Base-by-base conservation (phyloP, 35 echinoderm and acorn worm species). In the Holothuria glaberrima region DNA sequence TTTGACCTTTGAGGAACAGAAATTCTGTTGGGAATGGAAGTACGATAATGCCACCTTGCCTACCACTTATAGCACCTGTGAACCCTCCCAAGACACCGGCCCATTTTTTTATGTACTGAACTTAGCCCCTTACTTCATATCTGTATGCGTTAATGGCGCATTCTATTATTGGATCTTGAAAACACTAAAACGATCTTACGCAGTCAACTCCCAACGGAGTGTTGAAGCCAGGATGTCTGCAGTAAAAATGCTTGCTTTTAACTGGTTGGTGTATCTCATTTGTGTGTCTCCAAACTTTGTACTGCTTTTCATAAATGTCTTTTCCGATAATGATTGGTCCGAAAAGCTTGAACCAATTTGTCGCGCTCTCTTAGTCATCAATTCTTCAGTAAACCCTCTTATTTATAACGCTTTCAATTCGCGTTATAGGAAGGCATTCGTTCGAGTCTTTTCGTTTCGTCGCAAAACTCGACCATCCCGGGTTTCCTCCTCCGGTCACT, bases 361-460 rank as follows among this genome's bases (percentile, higher is more conserved):
- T 63, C 80, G 80, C 22, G 33, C 80, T 18, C 56, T 84, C 29
- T 54, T 84, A n/a, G 56, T 84, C 0, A 56, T 84, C 9, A 84
- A 84, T 24, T 84, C 80, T 3, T 84, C 80, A 0, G 80, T 84
- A 2, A 84, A 84, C 22, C 80, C 80, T 20, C 80, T 84, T 22
- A 84, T 84, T 19, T 84, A 84, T n/a, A 84, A 84, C 46, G 80
- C 80, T 19, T 84, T 84, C 34, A 84, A 84, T 25, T 60, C 80
- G 33, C 52, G 80, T 30, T 84, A 84, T 12, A 48, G 80, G 25
- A 59, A 84, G 34, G 80, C 80, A 21, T 84, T 84, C 28, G 80
- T 36, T 16, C 52, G 80, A 7, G 80, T 84, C 12, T 84, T 84
- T 36, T 84, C 80, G 4, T n/a, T 84, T 30, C 80, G 80, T 16